Conservation (phyloP, 2,888 invertebrate genomes). For the Eilema sororculum region DNA sequence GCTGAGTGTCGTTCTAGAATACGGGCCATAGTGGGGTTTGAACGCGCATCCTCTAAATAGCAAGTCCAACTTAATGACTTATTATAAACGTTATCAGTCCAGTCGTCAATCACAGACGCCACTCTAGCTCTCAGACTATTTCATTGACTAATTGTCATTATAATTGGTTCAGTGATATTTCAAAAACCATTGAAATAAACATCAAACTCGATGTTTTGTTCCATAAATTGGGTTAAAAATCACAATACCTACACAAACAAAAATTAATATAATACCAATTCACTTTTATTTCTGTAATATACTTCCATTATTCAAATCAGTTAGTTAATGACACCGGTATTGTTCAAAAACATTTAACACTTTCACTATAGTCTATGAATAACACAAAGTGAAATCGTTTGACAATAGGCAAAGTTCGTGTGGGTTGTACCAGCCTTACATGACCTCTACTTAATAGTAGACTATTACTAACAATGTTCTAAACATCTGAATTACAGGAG, state of each 20-base stretch:
- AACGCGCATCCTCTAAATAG: no score
- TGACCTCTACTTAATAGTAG: slow-evolving; percentile 52
- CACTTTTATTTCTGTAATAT: slow-evolving; percentile 23
- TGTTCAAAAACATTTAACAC: slow-evolving; percentile 67
- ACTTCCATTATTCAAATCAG: slow-evolving; percentile 36
- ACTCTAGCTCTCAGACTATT: no score
- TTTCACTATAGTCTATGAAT: slow-evolving; percentile 67
- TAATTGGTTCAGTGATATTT: no score
- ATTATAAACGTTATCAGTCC: no score
- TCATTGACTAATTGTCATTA: no score
- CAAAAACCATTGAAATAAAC: no score
- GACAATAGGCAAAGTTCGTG: slow-evolving; percentile 65
- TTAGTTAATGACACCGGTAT: slow-evolving; percentile 55
- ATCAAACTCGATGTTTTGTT: no score
- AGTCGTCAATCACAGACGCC: no score
- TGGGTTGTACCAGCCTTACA: slow-evolving; percentile 57
- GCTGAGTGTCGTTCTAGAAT: no score
- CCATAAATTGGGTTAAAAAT: no score
- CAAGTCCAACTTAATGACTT: no score
- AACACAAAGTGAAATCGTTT: slow-evolving; percentile 73
- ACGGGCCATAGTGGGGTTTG: no score
- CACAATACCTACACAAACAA: neutral
- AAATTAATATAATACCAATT: slow-evolving; percentile 6
- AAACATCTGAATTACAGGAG: slow-evolving; percentile 50
- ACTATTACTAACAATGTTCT: slow-evolving; percentile 11